Evolutionary conservation across 1,140 invertebrate species (phyloP), one percentile per base, ranked within the genome.

Genomic region (Drosophila repleta): DNA sequence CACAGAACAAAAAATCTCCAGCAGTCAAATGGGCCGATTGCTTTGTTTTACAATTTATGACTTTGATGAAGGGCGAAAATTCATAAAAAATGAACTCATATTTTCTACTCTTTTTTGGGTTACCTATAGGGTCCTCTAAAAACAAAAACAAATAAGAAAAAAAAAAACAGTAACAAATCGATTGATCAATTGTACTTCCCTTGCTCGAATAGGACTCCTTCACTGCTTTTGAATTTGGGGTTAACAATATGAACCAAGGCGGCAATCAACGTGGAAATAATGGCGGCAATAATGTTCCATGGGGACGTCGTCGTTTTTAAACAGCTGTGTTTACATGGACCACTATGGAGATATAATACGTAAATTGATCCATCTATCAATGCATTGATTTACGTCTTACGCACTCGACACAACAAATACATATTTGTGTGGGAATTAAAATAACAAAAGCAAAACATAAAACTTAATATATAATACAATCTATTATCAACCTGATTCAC

Each of bases 151-250:
- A 39, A 15, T n/a, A 56, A 11, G 52, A 55, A 2, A 46, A 57
- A 37, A 60, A 49, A 58, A 39, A 67, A 69, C 39, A 69, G 65
- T 39, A 61, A 67, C 41, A 51, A 73, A 37, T 84, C 49, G 83
- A 74, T 76, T 90, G 74, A 90, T 79, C 76, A 75, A 76, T 83
- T 81, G 76, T 87, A 83, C 48, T 90, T 77, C 80, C 63, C 68
- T 84, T 88, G 73, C 73, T 88, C 63, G 72, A 69, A 65, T 84
- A 90, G 88, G 88, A 90, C 69, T 69, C 82, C 69, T 90, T 90
- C 80, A 71, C 75, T 85, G 49, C 78, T 90, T 91, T 91, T 90
- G 90, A 91, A 76, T 91, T 91, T 85, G 90, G 90, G 76, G 85
- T 76, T 69, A 90, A 89, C 77, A 90, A 90, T 83, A 90, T 88